A percentile compares a stretch with the other conserved stretches of the same genome.
These are phyloP conservation scores for Listronotus oregonensis DNA, from an alignment of 1,140 invertebrate species.

Conservation along the genomic window DNA sequence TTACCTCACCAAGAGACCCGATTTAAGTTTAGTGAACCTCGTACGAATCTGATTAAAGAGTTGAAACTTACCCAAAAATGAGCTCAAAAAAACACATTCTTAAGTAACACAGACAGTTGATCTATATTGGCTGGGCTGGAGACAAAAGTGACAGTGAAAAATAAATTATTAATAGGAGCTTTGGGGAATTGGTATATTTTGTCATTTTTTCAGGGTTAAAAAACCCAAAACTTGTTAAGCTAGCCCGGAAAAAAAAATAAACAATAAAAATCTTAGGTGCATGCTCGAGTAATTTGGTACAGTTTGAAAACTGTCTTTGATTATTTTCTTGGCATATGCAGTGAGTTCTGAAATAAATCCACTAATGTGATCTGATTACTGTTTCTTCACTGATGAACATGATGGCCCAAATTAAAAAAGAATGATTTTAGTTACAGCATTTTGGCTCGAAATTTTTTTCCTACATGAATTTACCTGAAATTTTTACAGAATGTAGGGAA, in stretches of 20 bases:
- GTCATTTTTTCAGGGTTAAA: slow-evolving; percentile 26
- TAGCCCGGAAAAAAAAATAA: slow-evolving; percentile 15
- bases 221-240: slow-evolving; percentile 11
- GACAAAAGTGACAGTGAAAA: slow-evolving; percentile 51
- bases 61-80: too few relatives aligned
- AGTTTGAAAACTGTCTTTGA: slow-evolving; percentile 1
- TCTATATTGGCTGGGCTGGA: slow-evolving; percentile 26
- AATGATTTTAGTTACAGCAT: too few relatives aligned
- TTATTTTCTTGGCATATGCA: background rate
- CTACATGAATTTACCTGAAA: too few relatives aligned
- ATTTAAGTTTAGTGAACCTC: slow-evolving; percentile 47
- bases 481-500: too few relatives aligned
- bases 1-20: slow-evolving; percentile 44
- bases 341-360: background rate
- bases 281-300: slow-evolving; percentile 2
- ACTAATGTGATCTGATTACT: too few relatives aligned
- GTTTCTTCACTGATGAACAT: too few relatives aligned
- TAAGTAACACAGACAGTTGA: too few relatives aligned
- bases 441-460: too few relatives aligned
- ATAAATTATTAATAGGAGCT: slow-evolving; percentile 39
- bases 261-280: slow-evolving; percentile 5
- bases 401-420: too few relatives aligned
- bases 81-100: too few relatives aligned
- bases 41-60: slow-evolving; percentile 43
- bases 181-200: slow-evolving; percentile 23